A percentile compares a stretch with the other conserved stretches of the same genome.
phyloP scores from a whole-genome alignment of 2,113 vertebrate species.

The Odobenus rosmarus region DNA sequence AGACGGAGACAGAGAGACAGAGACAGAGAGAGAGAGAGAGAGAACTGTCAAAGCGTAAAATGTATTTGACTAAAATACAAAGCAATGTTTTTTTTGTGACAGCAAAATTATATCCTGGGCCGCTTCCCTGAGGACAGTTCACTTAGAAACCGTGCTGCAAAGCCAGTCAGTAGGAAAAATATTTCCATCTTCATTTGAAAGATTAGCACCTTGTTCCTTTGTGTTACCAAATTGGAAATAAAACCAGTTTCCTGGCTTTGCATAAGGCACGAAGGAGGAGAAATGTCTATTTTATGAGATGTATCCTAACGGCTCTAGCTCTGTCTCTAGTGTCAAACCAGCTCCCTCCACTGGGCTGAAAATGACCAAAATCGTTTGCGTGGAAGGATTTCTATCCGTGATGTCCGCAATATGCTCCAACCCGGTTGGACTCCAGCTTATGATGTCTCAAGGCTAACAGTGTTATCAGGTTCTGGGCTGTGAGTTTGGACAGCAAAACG shows the following conservation, averaged over 20 bases:
- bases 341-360: slow-evolving; percentile 22
- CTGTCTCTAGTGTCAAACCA: not conserved
- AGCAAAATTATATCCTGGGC: slow-evolving; percentile 53
- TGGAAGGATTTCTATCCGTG: not conserved
- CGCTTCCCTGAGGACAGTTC: slow-evolving; percentile 43
- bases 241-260: not conserved
- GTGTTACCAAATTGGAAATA: slow-evolving; percentile 29
- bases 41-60: not conserved
- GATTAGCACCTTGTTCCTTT: slow-evolving; percentile 44
- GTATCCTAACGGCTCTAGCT: not conserved
- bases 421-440: not conserved
- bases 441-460: not conserved
- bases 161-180: slow-evolving; percentile 52
- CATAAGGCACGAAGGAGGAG: not conserved
- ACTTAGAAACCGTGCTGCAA: slow-evolving; percentile 31
- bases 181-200: slow-evolving; percentile 68
- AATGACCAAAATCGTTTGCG: not conserved
- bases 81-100: slow-evolving; percentile 43
- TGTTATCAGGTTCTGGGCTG: not conserved
- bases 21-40: not conserved
- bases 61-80: not conserved
- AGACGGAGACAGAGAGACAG: not conserved
- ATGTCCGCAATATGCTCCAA: rapidly evolving
- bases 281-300: not conserved
- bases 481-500: not conserved